phyloP scores from a whole-genome alignment of 1,140 invertebrate species.

The Brachionus angularis region DNA sequence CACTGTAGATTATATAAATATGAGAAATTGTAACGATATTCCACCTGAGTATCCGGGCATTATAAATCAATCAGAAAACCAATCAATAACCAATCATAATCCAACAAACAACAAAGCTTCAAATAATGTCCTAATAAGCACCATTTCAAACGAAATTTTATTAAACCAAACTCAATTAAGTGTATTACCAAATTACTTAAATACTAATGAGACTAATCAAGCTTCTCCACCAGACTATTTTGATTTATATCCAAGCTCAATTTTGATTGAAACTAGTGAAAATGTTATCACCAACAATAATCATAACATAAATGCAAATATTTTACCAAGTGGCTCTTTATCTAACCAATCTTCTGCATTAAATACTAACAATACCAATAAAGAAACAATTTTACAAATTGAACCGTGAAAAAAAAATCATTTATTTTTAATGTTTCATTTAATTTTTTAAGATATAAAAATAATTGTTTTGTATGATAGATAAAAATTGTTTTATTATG shows the following conservation, averaged over 20 bases:
- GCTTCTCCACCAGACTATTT: background rate
- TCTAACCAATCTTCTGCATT: too few species aligned
- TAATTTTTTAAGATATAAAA: too few species aligned
- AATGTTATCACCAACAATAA: background rate
- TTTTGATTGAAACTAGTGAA: too few species aligned
- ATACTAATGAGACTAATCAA: background rate
- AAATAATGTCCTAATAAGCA: slow-evolving; percentile 36
- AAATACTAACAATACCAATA: too few species aligned
- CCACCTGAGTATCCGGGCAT: slow-evolving; percentile 17
- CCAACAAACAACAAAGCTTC: background rate
- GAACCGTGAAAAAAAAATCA: background rate
- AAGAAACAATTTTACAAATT: background rate
- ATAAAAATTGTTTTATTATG: too few species aligned
- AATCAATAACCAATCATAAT: background rate
- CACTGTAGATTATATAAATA: slow-evolving; percentile 12
- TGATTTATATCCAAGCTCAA: slow-evolving; percentile 32
- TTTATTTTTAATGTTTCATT: background rate
- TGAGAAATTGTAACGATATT: slow-evolving; percentile 20
- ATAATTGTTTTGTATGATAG: too few species aligned
- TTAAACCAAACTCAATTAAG: background rate
- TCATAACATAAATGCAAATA: background rate
- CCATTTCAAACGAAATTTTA: slow-evolving; percentile 9
- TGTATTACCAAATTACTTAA: too few species aligned
- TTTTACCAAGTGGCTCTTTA: background rate
- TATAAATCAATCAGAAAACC: background rate